phyloP scores from a whole-genome alignment of 2,797 vertebrate species.

The Poecile montanus region DNA sequence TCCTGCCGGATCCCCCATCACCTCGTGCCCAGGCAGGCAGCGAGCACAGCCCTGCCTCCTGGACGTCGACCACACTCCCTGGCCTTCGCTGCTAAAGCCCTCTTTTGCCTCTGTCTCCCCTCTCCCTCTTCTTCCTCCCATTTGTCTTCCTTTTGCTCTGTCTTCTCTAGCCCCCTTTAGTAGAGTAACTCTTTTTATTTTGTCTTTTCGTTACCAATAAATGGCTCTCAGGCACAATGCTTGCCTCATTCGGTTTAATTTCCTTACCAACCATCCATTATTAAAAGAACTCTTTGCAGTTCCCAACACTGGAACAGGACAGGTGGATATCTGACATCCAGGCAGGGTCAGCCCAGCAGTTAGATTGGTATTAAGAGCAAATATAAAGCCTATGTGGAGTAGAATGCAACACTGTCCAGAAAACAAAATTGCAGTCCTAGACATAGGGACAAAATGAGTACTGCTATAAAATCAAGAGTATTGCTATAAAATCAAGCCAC shows the following conservation, averaged over 20 bases:
- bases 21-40: no score
- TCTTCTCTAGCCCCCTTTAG: neutral
- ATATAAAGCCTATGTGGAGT: neutral
- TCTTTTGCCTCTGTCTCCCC: neutral
- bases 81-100: fast-evolving
- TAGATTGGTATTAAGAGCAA: neutral
- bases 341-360: neutral
- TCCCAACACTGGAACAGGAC: fast-evolving
- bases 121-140: neutral
- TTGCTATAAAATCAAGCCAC: neutral
- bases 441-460: neutral
- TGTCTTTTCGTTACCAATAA: neutral
- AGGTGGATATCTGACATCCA: neutral
- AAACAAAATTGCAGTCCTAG: neutral
- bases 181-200: neutral
- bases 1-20: neutral
- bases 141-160: neutral
- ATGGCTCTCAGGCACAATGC: neutral
- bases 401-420: neutral
- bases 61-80: fast-evolving
- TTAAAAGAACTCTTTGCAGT: neutral
- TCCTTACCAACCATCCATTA: no score
- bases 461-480: neutral
- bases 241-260: neutral
- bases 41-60: fast-evolving